These are phyloP conservation scores for Blastomussa wellsi DNA, from an alignment of 92 coral and sea anemone genomes.

Conservation along the genomic window DNA sequence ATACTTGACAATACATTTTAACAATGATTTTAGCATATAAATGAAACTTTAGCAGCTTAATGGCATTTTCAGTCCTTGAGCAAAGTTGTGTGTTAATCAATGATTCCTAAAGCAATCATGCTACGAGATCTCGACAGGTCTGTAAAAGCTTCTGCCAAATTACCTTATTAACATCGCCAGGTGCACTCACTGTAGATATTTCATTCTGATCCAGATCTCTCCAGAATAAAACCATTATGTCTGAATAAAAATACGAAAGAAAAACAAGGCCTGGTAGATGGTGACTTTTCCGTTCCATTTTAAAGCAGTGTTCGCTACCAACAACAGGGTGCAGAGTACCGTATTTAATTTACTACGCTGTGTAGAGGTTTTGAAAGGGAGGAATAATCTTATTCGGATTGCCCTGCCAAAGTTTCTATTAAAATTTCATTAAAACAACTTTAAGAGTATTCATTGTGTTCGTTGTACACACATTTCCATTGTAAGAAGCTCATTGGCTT, in stretches of 20 bases:
- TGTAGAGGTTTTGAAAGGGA: not conserved
- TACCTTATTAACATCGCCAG: not conserved
- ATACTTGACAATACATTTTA: not conserved
- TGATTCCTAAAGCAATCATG: not conserved
- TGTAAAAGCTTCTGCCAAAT: not conserved
- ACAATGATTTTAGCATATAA: slow-evolving; percentile 3
- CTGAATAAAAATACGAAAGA: not conserved
- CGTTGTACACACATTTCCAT: not conserved
- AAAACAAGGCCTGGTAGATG: not conserved
- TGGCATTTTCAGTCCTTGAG: not conserved
- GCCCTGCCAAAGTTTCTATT: not conserved
- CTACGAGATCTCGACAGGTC: not conserved
- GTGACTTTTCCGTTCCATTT: not conserved
- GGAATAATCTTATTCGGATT: not conserved
- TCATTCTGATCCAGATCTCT: not conserved
- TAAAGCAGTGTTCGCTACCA: not conserved
- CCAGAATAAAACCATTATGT: not conserved
- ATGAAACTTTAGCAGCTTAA: not conserved
- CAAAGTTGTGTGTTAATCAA: not conserved
- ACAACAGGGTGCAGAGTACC: not conserved
- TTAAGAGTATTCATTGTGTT: not conserved
- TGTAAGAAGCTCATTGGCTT: slow-evolving; percentile 1
- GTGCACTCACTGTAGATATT: not conserved
- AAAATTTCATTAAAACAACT: not conserved
- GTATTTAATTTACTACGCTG: not conserved